Evolutionary conservation across 1,140 invertebrate species (phyloP), one percentile per base, ranked within the genome.

Genomic region (Monochamus saltuarius): DNA sequence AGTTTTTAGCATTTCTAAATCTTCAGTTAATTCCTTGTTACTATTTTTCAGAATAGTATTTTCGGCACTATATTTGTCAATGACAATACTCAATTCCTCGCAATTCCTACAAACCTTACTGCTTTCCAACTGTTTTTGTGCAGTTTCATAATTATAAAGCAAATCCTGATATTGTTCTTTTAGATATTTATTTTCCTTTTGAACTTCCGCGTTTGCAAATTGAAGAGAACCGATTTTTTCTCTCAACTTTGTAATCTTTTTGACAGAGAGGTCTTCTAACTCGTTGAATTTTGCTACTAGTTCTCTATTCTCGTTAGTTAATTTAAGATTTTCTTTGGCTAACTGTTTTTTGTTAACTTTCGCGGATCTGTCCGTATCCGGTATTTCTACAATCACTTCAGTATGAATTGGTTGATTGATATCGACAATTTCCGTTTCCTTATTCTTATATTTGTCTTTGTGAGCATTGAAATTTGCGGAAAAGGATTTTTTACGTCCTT

Each of bases 1-100:
- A 39, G 82, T 85, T 73, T 89, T 89, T 3, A 88, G 69, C 75
- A 89, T 82, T 14, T 77, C 73, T 38, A 87, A 73, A 70, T 89
- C 87, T 66, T 84, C 80, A 17, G 72, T 73, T 4, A 84, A 68
- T 36, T 82, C 79, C 47, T 72, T 65, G 69, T 85, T 87, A 38
- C 81, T 77, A 3, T 70, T 70, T 22, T 78, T 77, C 34, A 81
- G 64, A 22, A 60, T 69, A 45, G 74, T 64, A 19, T 81, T 70
- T 11, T 81, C 79, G n/a, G 75, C 56, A 13, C 75, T 78, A 61
- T 74, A 70, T 58, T 76, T 77, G 37, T 77, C 78, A 4, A 81
- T 57, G 47, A 64, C 76, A 34, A 74, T 72, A 37, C 78, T 75
- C 29, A 80, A 66, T 60, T 78, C 77, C 51, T 76, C 75, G 40